phyloP scores from a whole-genome alignment of 23 tunicate genomes.

The Styela clava region DNA sequence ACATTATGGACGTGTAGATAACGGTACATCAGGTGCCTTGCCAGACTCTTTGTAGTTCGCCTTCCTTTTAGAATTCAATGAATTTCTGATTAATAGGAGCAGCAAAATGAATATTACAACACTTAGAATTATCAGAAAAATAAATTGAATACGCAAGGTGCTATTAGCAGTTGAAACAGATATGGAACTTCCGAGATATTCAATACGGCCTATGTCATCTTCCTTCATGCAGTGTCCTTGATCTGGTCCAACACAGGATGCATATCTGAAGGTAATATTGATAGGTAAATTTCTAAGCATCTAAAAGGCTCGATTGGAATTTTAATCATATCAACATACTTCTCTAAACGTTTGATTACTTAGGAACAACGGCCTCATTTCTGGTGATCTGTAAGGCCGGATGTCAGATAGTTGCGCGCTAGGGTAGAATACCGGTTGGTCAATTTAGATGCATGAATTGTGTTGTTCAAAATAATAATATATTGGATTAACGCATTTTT shows the following conservation, averaged over 20 bases:
- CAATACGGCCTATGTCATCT: background rate
- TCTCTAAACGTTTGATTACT: background rate
- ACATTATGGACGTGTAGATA: no score
- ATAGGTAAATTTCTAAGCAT: background rate
- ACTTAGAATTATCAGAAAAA: background rate
- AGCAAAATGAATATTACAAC: background rate
- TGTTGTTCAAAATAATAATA: no score
- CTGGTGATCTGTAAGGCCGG: background rate
- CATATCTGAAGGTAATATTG: conserved; percentile 72
- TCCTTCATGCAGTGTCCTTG: conserved; percentile 51
- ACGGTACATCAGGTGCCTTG: no score
- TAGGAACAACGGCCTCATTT: background rate
- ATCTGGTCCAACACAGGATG: conserved; percentile 70
- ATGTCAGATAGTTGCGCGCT: no score
- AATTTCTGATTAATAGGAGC: background rate
- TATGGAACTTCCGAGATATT: background rate
- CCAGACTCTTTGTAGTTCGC: no score
- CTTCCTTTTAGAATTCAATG: background rate
- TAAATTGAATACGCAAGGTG: conserved; percentile 6
- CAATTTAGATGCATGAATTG: no score
- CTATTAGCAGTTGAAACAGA: background rate
- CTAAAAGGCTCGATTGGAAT: background rate
- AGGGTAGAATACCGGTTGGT: no score
- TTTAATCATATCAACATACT: background rate
- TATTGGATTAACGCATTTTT: no score